phyloP scores from a whole-genome alignment of 2,888 invertebrate species.

The Vesta saturnalis region DNA sequence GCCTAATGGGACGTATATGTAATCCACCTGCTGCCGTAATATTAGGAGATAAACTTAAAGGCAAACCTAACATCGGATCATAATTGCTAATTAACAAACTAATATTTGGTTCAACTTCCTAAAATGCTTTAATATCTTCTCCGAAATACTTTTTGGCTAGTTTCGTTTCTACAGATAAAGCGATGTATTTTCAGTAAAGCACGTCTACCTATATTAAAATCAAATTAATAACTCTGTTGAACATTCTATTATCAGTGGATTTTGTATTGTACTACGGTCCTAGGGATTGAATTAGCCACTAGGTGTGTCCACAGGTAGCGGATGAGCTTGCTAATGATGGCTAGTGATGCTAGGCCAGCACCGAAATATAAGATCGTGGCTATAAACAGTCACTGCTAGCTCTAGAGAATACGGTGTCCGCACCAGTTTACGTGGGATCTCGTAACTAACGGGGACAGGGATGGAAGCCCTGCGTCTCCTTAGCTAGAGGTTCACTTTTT shows the following conservation, averaged over 20 bases:
- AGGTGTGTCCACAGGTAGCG: too few species aligned
- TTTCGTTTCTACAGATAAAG: constrained; percentile 35
- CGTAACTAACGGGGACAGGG: too few species aligned
- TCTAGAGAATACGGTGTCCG: too few species aligned
- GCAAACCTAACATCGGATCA: constrained; percentile 50
- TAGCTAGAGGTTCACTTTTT: too few species aligned
- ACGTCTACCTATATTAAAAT: constrained; percentile 30
- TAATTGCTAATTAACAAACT: constrained; percentile 52
- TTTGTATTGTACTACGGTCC: constrained; percentile 43
- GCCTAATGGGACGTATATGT: constrained; percentile 49
- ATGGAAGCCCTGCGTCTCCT: too few species aligned
- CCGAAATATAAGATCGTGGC: too few species aligned
- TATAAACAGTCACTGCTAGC: too few species aligned
- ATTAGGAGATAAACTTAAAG: constrained; percentile 55
- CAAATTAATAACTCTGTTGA: constrained; percentile 45
- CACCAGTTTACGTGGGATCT: too few species aligned
- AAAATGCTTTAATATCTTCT: constrained; percentile 42
- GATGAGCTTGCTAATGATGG: too few species aligned
- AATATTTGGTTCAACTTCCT: constrained; percentile 48
- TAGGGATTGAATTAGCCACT: too few species aligned
- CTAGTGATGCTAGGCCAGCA: too few species aligned
- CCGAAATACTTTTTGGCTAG: constrained; percentile 46
- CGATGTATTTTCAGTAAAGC: constrained; percentile 29
- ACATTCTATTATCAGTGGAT: constrained; percentile 45
- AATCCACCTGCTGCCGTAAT: constrained; percentile 57